phyloP scores from a whole-genome alignment of 2,888 invertebrate species.

The Anoplius nigerrimus region DNA sequence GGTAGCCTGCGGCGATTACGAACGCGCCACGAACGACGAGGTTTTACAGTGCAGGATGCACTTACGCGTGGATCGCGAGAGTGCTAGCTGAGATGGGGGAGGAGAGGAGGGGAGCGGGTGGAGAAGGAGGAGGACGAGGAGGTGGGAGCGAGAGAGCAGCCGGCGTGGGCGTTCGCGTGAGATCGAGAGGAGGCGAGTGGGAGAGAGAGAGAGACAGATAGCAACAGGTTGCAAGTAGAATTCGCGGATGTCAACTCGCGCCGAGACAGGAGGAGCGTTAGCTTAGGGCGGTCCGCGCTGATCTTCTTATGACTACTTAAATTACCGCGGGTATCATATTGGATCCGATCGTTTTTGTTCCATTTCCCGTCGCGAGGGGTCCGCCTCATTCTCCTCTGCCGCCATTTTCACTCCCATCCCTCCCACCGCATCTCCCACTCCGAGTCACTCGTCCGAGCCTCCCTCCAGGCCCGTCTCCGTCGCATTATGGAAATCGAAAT shows the following conservation, averaged over 20 bases:
- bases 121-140: conserved; percentile 45
- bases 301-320: conserved; percentile 47
- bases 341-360: background rate
- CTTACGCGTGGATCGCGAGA: conserved; percentile 43
- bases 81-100: conserved; percentile 22
- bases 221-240: conserved; percentile 74
- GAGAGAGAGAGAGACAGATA: conserved; percentile 63
- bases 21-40: conserved; percentile 28
- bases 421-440: too few relatives aligned
- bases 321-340: conserved; percentile 28
- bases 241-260: conserved; percentile 68
- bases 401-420: too few relatives aligned
- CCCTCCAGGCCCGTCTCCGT: too few relatives aligned
- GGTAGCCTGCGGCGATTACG: conserved; percentile 45
- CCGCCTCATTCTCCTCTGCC: too few relatives aligned
- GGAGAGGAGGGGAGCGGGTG: conserved; percentile 31
- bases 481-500: too few relatives aligned
- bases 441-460: too few relatives aligned
- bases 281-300: conserved; percentile 41
- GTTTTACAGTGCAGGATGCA: conserved; percentile 52
- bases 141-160: conserved; percentile 57
- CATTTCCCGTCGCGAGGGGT: too few relatives aligned
- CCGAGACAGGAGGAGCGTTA: conserved; percentile 45
- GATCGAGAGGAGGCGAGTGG: conserved; percentile 36
- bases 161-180: conserved; percentile 1